Percentiles rank a stretch among this genome's conserved stretches.
These are phyloP conservation scores for Lymantria monacha DNA, from an alignment of 2,888 invertebrate species.

Conservation along the genomic window DNA sequence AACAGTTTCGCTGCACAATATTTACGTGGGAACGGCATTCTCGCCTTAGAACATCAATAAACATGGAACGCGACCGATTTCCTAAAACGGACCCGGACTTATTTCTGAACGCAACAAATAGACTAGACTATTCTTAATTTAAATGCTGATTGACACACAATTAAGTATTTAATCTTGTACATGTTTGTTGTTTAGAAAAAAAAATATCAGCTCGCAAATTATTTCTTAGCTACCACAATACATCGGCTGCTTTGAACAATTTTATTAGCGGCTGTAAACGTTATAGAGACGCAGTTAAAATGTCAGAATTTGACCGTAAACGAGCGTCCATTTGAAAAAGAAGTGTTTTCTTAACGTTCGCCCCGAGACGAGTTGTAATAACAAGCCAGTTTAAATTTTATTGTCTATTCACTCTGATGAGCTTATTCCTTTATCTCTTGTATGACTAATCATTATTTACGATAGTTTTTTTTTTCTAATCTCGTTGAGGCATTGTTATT, in stretches of 20 bases:
- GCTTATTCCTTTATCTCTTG: slow-evolving; percentile 64
- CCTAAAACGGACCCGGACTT: slow-evolving; percentile 43
- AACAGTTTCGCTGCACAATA: slow-evolving; percentile 48
- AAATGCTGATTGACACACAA: slow-evolving; percentile 60
- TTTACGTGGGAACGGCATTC: slow-evolving; percentile 60
- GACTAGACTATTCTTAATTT: slow-evolving; percentile 44
- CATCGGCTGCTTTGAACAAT: slow-evolving; percentile 71
- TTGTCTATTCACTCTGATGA: slow-evolving; percentile 75
- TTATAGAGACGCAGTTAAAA: slow-evolving; percentile 73
- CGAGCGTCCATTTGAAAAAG: slow-evolving; percentile 69
- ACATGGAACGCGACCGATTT: slow-evolving; percentile 50
- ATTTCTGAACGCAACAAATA: slow-evolving; percentile 42
- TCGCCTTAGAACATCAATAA: slow-evolving; percentile 42
- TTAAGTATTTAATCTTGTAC: slow-evolving; percentile 38
- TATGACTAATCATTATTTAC: slow-evolving; percentile 70
- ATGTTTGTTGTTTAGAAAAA: slow-evolving; percentile 35
- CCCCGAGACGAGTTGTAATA: slow-evolving; percentile 56
- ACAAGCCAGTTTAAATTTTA: slow-evolving; percentile 66
- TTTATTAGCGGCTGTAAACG: slow-evolving; percentile 73
- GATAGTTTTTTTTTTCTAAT: slow-evolving; percentile 32
- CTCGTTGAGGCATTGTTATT: slow-evolving; percentile 58
- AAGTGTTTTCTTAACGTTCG: slow-evolving; percentile 74
- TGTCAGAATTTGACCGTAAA: slow-evolving; percentile 76
- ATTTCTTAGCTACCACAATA: slow-evolving; percentile 57
- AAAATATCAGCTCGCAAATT: slow-evolving; percentile 48